Conservation (phyloP, 2,888 invertebrate genomes). For the Zhuqinia jingwanae region DNA sequence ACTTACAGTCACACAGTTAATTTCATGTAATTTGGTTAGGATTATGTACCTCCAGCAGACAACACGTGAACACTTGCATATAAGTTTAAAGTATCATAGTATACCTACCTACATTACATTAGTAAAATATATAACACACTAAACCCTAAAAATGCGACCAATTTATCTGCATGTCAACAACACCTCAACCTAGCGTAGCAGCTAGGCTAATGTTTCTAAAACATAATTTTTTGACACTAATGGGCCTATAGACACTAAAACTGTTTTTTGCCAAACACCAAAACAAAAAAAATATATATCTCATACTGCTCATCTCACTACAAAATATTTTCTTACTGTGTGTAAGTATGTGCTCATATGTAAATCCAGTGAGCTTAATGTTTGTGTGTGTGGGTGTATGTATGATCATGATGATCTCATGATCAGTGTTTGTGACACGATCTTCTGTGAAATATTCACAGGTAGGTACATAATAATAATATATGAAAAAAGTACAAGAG, state of each 20-base stretch:
- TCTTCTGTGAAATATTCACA: conserved; percentile 33
- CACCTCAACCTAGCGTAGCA: not conserved
- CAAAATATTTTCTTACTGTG: not conserved
- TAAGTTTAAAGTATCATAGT: no score
- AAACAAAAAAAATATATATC: not conserved
- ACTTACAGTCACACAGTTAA: not conserved
- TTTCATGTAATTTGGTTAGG: no score
- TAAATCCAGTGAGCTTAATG: not conserved
- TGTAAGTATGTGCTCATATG: conserved; percentile 41
- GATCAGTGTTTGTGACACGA: conserved; percentile 12
- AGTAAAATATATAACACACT: not conserved
- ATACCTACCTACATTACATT: no score
- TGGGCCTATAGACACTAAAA: conserved; percentile 13
- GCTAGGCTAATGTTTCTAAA: conserved; percentile 8
- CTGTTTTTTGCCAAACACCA: not conserved
- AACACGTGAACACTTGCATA: no score
- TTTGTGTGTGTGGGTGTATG: no score
- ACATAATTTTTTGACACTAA: conserved; percentile 15
- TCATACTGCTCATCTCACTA: conserved; percentile 25
- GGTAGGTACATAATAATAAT: not conserved
- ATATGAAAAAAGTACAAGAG: not conserved
- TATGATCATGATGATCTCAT: no score
- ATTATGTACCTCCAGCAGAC: no score
- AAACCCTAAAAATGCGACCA: not conserved
- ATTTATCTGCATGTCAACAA: not conserved